Percentiles rank a stretch among this genome's conserved stretches.
These are phyloP conservation scores for Calcarius ornatus DNA, from an alignment of 2,113 vertebrate species.

Conservation along the genomic window DNA sequence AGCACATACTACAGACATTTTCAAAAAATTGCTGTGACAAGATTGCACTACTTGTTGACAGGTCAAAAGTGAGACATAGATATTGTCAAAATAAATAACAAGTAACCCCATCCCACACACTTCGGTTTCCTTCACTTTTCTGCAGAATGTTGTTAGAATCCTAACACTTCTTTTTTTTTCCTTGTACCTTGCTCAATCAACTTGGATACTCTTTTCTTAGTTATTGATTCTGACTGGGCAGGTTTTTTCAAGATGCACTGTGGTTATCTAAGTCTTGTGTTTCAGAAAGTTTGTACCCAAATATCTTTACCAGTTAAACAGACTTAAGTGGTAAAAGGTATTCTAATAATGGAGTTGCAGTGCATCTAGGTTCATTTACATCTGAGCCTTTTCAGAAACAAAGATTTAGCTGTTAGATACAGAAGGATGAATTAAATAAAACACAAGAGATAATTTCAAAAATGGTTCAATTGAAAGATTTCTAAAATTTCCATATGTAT, in stretches of 20 bases:
- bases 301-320: neutral
- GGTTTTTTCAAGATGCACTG: neutral
- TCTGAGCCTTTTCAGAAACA: neutral
- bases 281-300: neutral
- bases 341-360: neutral
- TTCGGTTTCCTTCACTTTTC: neutral
- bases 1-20: neutral
- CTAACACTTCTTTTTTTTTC: neutral
- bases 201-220: neutral
- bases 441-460: fast-evolving
- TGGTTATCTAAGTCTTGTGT: neutral
- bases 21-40: neutral
- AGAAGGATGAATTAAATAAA: neutral
- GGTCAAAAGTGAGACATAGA: neutral
- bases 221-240: neutral
- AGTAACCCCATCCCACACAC: neutral
- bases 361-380: neutral
- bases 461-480: neutral
- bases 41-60: neutral
- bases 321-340: neutral
- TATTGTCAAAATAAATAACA: neutral
- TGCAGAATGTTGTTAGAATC: neutral
- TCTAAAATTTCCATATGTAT: neutral
- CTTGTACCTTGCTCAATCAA: neutral
- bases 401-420: neutral